Conservation (phyloP, 2,113 vertebrate genomes). For the Phylloscopus trochiloides region DNA sequence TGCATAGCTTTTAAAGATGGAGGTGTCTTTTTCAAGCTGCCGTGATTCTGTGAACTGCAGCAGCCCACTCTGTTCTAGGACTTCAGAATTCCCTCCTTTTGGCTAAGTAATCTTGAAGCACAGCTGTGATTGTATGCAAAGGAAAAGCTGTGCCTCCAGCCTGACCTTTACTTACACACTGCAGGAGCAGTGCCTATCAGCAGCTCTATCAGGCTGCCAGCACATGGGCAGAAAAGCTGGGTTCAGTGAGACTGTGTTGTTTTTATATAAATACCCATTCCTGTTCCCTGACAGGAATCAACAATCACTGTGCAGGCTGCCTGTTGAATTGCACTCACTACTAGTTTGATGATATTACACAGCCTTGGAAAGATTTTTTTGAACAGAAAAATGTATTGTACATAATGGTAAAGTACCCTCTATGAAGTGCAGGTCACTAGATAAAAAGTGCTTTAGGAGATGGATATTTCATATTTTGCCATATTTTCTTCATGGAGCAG, state of each 20-base stretch:
- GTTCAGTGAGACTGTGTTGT: background rate
- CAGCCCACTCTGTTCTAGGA: background rate
- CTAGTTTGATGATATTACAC: background rate
- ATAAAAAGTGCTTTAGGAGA: background rate
- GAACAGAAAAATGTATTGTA: background rate
- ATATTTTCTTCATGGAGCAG: background rate
- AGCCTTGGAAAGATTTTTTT: background rate
- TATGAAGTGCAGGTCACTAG: background rate
- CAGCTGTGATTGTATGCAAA: fast-evolving
- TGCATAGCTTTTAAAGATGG: background rate
- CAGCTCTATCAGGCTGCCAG: background rate
- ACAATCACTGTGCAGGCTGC: background rate
- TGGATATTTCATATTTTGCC: background rate
- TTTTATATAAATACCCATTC: background rate
- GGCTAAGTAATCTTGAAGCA: background rate
- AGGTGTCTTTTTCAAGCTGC: background rate
- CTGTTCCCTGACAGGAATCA: background rate
- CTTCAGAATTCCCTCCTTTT: background rate
- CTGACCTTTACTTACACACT: background rate
- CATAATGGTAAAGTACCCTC: background rate
- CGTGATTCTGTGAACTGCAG: background rate
- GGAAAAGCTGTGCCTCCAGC: background rate
- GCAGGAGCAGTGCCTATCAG: background rate
- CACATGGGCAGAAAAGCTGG: background rate
- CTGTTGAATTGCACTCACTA: background rate